Percentiles rank a stretch among this genome's conserved stretches.
These are phyloP conservation scores for Rhinatrema bivittatum DNA, from an alignment of 2,797 vertebrate genomes.

Conservation along the genomic window DNA sequence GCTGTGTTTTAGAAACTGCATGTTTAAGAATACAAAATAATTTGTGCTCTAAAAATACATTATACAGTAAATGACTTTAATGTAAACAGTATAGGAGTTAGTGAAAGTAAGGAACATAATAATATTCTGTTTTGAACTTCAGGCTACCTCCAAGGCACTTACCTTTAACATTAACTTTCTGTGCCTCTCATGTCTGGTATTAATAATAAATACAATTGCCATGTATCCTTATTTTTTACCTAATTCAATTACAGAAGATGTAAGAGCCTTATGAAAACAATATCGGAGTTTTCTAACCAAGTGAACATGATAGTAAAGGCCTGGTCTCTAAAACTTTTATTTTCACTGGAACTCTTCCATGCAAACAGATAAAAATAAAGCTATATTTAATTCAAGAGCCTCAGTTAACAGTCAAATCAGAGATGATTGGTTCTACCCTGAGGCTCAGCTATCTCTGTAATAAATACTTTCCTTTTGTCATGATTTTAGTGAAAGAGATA, in stretches of 20 bases:
- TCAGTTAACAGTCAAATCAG: constrained; percentile 43
- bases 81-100: no score
- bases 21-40: no score
- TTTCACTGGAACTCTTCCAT: constrained; percentile 70
- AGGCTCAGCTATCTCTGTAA: constrained; percentile 53
- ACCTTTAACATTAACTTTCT: constrained; percentile 41
- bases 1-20: no score
- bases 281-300: constrained; percentile 69
- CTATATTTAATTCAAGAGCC: constrained; percentile 49
- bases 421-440: constrained; percentile 56
- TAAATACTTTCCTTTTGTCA: constrained; percentile 62
- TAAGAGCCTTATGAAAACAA: constrained; percentile 75
- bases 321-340: constrained; percentile 63
- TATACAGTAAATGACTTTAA: no score
- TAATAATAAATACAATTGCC: constrained; percentile 73
- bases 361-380: constrained; percentile 66
- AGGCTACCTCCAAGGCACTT: constrained; percentile 45
- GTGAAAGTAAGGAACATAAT: constrained; percentile 31
- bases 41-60: no score
- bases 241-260: constrained; percentile 73
- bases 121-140: constrained; percentile 41
- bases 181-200: constrained; percentile 62
- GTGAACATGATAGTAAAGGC: constrained; percentile 66
- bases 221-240: constrained; percentile 63
- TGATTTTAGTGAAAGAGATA: constrained; percentile 43